Conservation (phyloP, 2,113 vertebrate species). For the Eptesicus fuscus region DNA sequence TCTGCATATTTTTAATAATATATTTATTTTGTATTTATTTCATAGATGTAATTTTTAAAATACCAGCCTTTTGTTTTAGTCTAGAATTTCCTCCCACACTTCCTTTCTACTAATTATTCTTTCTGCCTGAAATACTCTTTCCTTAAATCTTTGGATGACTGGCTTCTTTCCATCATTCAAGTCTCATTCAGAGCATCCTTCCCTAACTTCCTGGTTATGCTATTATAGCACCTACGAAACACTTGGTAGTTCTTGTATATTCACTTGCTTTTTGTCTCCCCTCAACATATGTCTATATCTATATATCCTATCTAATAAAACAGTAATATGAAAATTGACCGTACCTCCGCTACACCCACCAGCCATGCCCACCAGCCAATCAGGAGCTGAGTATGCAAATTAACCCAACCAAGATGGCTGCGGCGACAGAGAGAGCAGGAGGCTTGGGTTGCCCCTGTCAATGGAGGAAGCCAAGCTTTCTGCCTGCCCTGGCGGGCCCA, state of each 20-base stretch:
- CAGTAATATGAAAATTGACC: too few species aligned
- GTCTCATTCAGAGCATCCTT: background rate
- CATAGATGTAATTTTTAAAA: background rate
- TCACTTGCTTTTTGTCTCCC: background rate
- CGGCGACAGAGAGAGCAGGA: too few species aligned
- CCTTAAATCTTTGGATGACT: background rate
- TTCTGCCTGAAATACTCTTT: background rate
- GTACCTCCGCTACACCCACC: too few species aligned
- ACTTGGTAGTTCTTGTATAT: background rate
- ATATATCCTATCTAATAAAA: too few species aligned
- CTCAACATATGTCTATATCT: background rate
- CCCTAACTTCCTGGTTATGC: background rate
- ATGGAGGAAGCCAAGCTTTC: too few species aligned
- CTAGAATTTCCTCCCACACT: background rate
- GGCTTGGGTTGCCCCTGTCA: too few species aligned
- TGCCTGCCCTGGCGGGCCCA: too few species aligned
- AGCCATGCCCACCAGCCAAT: too few species aligned
- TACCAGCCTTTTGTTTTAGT: background rate
- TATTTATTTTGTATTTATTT: conserved; percentile 36
- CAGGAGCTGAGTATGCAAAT: too few species aligned
- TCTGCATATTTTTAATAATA: background rate
- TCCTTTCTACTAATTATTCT: background rate
- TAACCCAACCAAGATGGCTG: too few species aligned
- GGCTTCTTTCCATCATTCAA: background rate
- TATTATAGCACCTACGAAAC: background rate